Percentiles rank a stretch among this genome's conserved stretches.
Conservation (phyloP, 2,888 invertebrate species). For the Choristoneura rosaceana region DNA sequence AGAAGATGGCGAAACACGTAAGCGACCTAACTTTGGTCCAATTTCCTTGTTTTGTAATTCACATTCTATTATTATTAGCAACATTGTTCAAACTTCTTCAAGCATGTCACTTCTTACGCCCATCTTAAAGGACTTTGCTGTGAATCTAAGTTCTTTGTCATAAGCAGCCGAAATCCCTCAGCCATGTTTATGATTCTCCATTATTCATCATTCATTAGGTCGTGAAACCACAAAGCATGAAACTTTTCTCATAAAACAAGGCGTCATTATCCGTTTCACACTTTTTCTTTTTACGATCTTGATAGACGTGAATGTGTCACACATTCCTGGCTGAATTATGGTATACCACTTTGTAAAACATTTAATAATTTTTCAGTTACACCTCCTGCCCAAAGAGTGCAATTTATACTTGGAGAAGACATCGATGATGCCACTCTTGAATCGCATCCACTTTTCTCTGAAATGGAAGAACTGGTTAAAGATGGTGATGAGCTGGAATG, state of each 20-base stretch:
- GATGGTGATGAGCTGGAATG: constrained; percentile 96
- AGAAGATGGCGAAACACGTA: constrained; percentile 91
- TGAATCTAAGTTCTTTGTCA: neutral
- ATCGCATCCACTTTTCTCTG: constrained; percentile 97
- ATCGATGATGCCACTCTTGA: constrained; percentile 92
- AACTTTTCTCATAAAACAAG: constrained; percentile 16
- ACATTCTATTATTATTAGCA: constrained; percentile 40
- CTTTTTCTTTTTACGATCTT: constrained; percentile 31
- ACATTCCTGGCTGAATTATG: constrained; percentile 14
- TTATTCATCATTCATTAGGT: constrained; percentile 15
- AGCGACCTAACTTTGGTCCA: constrained; percentile 65
- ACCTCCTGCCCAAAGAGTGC: constrained; percentile 97
- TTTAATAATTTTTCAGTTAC: constrained; percentile 87
- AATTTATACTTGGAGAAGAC: constrained; percentile 98
- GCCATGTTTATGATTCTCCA: constrained; percentile 2
- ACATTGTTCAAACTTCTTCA: constrained; percentile 39
- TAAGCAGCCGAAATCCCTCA: constrained; percentile 1
- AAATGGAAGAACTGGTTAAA: constrained; percentile 97
- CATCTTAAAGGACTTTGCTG: constrained; percentile 8
- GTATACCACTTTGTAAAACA: constrained; percentile 42
- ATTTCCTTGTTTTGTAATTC: constrained; percentile 38
- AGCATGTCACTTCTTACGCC: constrained; percentile 25
- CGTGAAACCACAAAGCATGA: constrained; percentile 28
- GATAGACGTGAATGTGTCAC: constrained; percentile 23
- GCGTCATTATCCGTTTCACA: constrained; percentile 28